A percentile compares a stretch with the other conserved stretches of the same genome.
Evolutionary conservation across 2,113 vertebrate species (phyloP).

Genomic region (Oceanites oceanicus): DNA sequence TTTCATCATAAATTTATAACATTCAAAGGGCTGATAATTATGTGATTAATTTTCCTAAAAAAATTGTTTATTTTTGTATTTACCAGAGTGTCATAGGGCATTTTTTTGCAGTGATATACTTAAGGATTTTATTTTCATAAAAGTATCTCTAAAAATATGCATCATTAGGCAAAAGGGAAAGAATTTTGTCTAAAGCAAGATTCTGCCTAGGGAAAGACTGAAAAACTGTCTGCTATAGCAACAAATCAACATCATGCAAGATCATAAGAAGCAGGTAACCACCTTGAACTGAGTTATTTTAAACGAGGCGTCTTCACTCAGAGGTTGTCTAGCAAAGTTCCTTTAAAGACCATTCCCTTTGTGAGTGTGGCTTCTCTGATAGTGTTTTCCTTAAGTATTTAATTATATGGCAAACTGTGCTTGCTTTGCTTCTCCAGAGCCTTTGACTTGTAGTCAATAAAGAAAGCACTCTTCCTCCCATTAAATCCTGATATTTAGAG

Average conservation of each 20-base stretch:
- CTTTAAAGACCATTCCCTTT: not conserved
- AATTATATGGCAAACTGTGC: not conserved
- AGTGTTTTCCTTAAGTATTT: not conserved
- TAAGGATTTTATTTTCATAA: not conserved
- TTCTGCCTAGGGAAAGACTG: not conserved
- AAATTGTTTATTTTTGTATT: not conserved
- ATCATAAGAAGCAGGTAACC: not conserved
- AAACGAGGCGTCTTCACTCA: not conserved
- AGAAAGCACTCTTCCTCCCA: not conserved
- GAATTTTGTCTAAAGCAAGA: not conserved
- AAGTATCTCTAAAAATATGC: not conserved
- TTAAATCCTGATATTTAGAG: not conserved
- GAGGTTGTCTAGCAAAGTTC: not conserved
- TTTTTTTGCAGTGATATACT: not conserved
- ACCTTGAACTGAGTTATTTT: not conserved
- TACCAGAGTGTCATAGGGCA: not conserved
- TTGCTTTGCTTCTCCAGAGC: not conserved
- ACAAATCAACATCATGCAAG: not conserved
- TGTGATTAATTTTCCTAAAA: not conserved
- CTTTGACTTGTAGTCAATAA: not conserved
- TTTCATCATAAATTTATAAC: not conserved
- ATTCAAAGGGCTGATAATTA: not conserved
- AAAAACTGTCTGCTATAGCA: not conserved
- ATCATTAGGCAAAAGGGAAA: not conserved
- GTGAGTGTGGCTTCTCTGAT: not conserved